Conservation (phyloP, 2,113 vertebrate species). For the Bubalus kerabau region DNA sequence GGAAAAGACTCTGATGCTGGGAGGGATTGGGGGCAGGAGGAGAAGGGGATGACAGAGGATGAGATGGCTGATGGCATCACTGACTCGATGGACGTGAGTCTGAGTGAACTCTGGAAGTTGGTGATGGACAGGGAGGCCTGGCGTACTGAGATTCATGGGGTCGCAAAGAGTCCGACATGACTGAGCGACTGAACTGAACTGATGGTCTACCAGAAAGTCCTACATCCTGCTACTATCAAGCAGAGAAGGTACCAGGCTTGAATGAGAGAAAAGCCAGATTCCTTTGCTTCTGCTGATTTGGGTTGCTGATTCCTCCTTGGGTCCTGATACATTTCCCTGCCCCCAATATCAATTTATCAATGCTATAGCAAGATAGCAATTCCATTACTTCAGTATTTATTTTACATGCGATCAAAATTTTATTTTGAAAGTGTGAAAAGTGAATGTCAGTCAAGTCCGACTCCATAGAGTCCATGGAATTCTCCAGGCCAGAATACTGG, state of each 20-base stretch:
- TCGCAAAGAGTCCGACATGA: too few species aligned
- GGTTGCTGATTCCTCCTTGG: background rate
- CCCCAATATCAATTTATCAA: background rate
- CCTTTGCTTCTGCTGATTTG: background rate
- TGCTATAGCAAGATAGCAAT: background rate
- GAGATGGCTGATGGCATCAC: too few species aligned
- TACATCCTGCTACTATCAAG: background rate
- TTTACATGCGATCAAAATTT: conserved; percentile 20
- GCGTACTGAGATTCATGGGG: too few species aligned
- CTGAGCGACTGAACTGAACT: too few species aligned
- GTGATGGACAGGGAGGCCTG: too few species aligned
- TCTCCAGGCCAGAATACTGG: background rate
- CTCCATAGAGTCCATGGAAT: background rate
- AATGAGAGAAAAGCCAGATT: background rate
- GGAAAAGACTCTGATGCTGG: too few species aligned
- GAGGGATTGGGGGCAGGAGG: too few species aligned
- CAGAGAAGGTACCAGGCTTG: background rate
- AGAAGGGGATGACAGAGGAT: too few species aligned
- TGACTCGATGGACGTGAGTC: too few species aligned
- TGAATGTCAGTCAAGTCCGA: background rate
- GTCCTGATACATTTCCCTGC: background rate
- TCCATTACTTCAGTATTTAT: background rate
- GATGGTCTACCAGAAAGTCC: background rate
- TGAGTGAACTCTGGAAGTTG: too few species aligned
- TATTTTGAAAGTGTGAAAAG: background rate